phyloP scores from a whole-genome alignment of 2,888 invertebrate species.

The Agonopterix heracliana region DNA sequence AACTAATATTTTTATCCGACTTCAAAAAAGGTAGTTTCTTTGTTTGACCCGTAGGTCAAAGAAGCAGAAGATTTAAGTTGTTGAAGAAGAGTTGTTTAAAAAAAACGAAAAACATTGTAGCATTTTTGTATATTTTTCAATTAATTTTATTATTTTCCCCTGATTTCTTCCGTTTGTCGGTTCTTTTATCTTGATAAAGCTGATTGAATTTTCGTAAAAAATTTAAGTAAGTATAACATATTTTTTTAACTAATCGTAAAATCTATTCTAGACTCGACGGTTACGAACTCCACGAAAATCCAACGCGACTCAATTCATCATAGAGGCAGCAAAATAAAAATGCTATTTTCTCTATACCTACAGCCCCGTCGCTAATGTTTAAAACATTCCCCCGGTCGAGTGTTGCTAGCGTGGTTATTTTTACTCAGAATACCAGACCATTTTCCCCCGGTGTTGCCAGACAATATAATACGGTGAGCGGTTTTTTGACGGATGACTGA shows the following conservation, averaged over 20 bases:
- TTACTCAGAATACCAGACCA: conserved; percentile 14
- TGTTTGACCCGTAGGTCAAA: no score
- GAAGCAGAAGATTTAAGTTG: no score
- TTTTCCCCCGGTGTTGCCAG: conserved; percentile 27
- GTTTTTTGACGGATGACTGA: conserved; percentile 65
- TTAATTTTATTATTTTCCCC: no score
- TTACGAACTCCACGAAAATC: conserved; percentile 2
- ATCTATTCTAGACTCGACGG: background rate
- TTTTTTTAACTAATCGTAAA: conserved; percentile 3
- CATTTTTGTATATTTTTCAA: no score
- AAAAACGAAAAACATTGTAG: no score
- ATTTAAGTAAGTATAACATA: no score
- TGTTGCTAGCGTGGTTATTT: conserved; percentile 21
- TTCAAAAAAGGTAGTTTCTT: no score
- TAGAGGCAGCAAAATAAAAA: conserved; percentile 28
- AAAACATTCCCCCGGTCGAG: conserved; percentile 42
- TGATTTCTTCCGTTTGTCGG: no score
- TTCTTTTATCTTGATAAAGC: no score
- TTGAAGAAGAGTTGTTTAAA: no score
- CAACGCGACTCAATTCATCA: conserved; percentile 42
- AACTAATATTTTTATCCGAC: no score
- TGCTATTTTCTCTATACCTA: conserved; percentile 36
- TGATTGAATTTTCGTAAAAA: no score
- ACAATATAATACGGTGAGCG: conserved; percentile 50
- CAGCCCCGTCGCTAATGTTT: conserved; percentile 53